Conservation (phyloP, 2,888 invertebrate species). For the Drosophila dives region DNA sequence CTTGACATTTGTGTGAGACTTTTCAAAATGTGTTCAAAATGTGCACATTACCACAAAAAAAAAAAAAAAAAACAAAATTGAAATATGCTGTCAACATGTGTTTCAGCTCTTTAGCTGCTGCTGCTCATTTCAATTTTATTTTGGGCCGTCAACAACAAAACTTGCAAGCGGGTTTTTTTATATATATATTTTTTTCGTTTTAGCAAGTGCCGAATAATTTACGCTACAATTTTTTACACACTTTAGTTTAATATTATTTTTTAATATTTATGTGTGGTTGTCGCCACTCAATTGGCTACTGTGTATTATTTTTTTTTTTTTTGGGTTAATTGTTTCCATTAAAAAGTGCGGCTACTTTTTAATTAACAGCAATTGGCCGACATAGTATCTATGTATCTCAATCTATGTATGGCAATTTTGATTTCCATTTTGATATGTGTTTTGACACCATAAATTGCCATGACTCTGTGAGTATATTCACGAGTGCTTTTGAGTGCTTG, state of each 20-base stretch:
- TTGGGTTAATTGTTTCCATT: slow-evolving; percentile 81
- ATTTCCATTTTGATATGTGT: slow-evolving; percentile 77
- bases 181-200: neutral
- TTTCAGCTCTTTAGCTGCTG: slow-evolving; percentile 34
- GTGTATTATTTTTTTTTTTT: slow-evolving; percentile 32
- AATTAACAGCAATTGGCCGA: slow-evolving; percentile 76
- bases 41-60: slow-evolving; percentile 42
- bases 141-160: slow-evolving; percentile 36
- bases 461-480: slow-evolving; percentile 20
- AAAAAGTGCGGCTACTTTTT: slow-evolving; percentile 78
- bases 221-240: slow-evolving; percentile 44
- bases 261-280: slow-evolving; percentile 51
- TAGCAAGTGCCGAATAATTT: slow-evolving; percentile 41
- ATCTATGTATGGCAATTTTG: slow-evolving; percentile 51
- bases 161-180: slow-evolving; percentile 5
- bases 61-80: slow-evolving; percentile 41
- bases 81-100: slow-evolving; percentile 70
- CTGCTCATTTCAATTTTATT: slow-evolving; percentile 44
- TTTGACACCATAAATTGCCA: slow-evolving; percentile 62
- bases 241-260: slow-evolving; percentile 21
- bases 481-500: slow-evolving; percentile 24
- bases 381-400: slow-evolving; percentile 36
- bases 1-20: slow-evolving; percentile 32
- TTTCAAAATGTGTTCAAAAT: slow-evolving; percentile 28
- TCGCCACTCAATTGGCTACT: slow-evolving; percentile 67